Evolutionary conservation across 2,888 invertebrate species (phyloP).

Genomic region (Tachina lurida): DNA sequence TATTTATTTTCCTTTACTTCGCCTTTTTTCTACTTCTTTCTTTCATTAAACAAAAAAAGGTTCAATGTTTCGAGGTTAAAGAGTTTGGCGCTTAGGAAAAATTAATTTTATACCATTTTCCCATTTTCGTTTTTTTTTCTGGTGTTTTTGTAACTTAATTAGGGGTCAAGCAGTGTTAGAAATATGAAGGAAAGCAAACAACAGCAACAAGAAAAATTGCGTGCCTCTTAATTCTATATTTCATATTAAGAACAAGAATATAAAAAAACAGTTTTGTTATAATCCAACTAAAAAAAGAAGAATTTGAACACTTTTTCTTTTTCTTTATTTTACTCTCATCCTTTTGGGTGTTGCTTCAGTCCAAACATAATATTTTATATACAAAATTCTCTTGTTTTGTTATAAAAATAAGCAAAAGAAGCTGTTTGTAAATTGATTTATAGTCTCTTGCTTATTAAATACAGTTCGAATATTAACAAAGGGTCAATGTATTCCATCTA

Average conservation of each 20-base stretch:
- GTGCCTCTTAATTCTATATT: constrained; percentile 7
- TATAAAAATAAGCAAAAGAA: background rate
- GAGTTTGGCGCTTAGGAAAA: background rate
- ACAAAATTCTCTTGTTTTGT: background rate
- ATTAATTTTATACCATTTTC: too few relatives aligned
- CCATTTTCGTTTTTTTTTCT: too few relatives aligned
- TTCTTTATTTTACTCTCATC: background rate
- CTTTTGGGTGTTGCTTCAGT: background rate
- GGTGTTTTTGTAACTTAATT: background rate
- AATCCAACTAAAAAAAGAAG: background rate
- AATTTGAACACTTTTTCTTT: background rate
- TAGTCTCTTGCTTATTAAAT: background rate
- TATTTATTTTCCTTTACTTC: background rate
- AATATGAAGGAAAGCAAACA: background rate
- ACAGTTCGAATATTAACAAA: background rate
- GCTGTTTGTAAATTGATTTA: background rate
- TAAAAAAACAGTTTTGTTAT: background rate
- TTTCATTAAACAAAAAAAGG: background rate
- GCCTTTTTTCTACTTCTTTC: background rate
- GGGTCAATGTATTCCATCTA: background rate
- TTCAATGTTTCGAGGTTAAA: background rate
- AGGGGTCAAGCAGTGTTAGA: constrained; percentile 3
- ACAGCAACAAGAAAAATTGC: background rate
- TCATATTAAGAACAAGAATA: background rate
- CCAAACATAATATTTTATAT: background rate